These are phyloP conservation scores for Eurytoma adleriae DNA, from an alignment of 2,888 invertebrate species.

Conservation along the genomic window DNA sequence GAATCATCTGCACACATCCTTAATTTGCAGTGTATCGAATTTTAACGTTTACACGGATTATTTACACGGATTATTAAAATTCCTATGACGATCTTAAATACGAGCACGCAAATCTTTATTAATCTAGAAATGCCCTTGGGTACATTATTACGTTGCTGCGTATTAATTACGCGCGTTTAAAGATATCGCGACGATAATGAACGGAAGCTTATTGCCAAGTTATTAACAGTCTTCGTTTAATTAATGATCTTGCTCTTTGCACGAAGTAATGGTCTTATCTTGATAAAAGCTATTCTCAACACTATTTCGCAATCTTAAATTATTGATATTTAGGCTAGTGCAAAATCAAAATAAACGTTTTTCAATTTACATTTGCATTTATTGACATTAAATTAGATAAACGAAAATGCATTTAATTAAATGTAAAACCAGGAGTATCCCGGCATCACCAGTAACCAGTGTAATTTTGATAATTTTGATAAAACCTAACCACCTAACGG, in stretches of 20 bases:
- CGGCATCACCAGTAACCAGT: no score
- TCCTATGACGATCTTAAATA: background rate
- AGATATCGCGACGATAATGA: slow-evolving; percentile 6
- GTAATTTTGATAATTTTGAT: no score
- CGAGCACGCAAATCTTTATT: slow-evolving; percentile 5
- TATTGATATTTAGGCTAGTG: background rate
- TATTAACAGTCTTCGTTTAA: slow-evolving; percentile 4
- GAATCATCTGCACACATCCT: no score
- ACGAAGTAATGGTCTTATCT: background rate
- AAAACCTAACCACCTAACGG: no score
- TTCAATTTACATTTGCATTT: no score
- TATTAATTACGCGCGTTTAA: slow-evolving; percentile 18
- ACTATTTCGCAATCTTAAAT: background rate
- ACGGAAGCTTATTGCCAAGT: slow-evolving; percentile 1
- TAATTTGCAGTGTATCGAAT: no score
- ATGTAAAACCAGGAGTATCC: no score
- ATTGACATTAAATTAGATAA: no score
- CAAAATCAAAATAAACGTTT: no score
- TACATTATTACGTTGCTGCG: background rate
- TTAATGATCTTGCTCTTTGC: background rate
- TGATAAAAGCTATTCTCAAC: background rate
- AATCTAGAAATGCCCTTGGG: background rate
- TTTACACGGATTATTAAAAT: slow-evolving; percentile 26
- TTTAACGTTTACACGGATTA: slow-evolving; percentile 2
- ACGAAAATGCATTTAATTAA: no score